phyloP scores from a whole-genome alignment of 2,113 vertebrate genomes.

The Circaetus gallicus region DNA sequence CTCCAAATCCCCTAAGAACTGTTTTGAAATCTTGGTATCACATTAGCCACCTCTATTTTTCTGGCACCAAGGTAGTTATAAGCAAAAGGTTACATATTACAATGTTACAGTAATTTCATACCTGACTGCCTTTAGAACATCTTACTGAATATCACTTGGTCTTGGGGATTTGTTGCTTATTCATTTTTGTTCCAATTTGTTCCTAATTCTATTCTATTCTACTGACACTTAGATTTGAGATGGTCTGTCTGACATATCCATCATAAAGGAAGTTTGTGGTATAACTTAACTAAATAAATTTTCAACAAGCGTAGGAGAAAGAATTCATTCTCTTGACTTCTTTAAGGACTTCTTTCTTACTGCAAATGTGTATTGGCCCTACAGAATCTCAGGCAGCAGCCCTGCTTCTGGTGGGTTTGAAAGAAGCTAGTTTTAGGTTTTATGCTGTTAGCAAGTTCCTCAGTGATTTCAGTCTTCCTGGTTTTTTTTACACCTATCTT shows the following conservation, averaged over 20 bases:
- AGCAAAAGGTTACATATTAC: not conserved
- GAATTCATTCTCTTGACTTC: not conserved
- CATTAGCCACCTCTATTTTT: not conserved
- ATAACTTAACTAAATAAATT: not conserved
- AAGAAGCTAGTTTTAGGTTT: not conserved
- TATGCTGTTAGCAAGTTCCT: not conserved
- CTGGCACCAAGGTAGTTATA: not conserved
- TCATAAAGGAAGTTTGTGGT: not conserved
- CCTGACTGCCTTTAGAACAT: not conserved
- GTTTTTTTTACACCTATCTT: not conserved
- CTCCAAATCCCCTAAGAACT: not conserved
- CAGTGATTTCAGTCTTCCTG: not conserved
- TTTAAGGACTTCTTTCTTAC: not conserved
- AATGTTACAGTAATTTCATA: conserved; percentile 12
- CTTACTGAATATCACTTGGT: not conserved
- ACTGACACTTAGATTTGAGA: not conserved
- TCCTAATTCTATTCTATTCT: not conserved
- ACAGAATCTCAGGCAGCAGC: not conserved
- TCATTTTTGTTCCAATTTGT: not conserved
- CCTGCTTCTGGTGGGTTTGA: not conserved
- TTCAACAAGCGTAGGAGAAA: not conserved
- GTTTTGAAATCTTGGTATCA: not conserved
- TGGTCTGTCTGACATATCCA: not conserved
- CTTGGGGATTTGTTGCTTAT: not conserved
- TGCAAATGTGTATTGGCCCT: not conserved